Base-by-base conservation (phyloP, 2,113 vertebrate genomes). In the Lynx canadensis region DNA sequence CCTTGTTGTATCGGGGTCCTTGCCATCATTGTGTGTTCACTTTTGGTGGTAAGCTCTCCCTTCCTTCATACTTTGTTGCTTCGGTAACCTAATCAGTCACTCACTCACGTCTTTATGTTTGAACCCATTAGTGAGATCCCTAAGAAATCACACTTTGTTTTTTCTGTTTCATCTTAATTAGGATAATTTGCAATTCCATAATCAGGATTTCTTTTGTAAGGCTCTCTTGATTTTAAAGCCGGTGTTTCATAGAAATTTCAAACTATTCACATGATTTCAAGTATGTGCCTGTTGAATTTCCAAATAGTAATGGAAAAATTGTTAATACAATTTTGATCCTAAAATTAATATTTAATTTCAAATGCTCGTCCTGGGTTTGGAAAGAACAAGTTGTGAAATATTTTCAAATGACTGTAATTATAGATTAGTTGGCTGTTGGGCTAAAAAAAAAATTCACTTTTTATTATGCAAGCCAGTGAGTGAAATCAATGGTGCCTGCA, bases 331-430 rank as follows among this genome's bases (percentile, higher is more conserved):
- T 86, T 96, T 95, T 94, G 81, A 96, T 95, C 78, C 52, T 91
- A 71, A 93, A 89, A 95, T 96, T 97, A 92, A 83, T 94, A 95
- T 78, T 96, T 95, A 93, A 97, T 93, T 94, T 97, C 52, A 95
- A 93, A 86, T 91, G 89, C 18, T 86, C n/a, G 65, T 86, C 74
- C 60, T 91, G 52, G 27, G 9, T 50, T 97, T 96, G 74, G 55
- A 86, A 95, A 38, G 60, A 83, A 94, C 6, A 52, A 82, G 82
- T 78, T 94, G 57, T 87, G 50, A 96, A 97, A 73, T 91, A 83
- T 71, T 96, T 92, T 97, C 52, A 93, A 95, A 91, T 96, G 29
- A 88, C 84, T 85, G 4, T 94, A 91, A 85, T 97, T 97, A 91
- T 71, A 15, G 25, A 90, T 90, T 84, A 88, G 57, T 85, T 88